Base-by-base conservation (phyloP, 2,797 vertebrate species). In the Tapirus indicus region DNA sequence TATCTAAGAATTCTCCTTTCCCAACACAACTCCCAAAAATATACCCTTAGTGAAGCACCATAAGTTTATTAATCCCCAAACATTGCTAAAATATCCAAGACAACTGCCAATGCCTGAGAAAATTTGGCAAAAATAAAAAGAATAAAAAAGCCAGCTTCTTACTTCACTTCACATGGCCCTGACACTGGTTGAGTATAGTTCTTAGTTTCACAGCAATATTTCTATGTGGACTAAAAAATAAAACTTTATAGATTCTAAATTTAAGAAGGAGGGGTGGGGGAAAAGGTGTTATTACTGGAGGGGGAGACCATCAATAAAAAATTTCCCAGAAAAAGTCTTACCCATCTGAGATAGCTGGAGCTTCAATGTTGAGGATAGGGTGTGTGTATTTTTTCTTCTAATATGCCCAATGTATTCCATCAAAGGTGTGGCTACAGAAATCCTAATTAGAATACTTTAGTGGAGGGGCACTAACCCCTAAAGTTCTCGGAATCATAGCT, bases 1-100 rank as follows among this genome's bases (percentile, higher is more conserved):
- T 82, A 27, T 75, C 68, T 84, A 79, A 78, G 58, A 88, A 29
- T 47, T 80, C 64, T 92, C 41, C 47, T 93, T 35, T 71, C 1
- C 56, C 52, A 83, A 56, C 23, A 89, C 0, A 2, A 6, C 2
- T 54, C 49, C 68, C 25, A 18, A 82, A 97, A 60, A 49, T 44
- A 88, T 4, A 74, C 18, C 23, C 10, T 87, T 64, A 72, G 27
- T n/a, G 29, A 72, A 93, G 27, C 18, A 80, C 32, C 25, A 91
- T 35, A 96, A 78, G 38, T 85, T 58, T 17, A 80, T 79, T 80
- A 91, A 80, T 84, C 35, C 44, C 25, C 71, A 80, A 88, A 64
- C 18, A 83, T 60, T 71, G 32, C 32, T 71, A 82, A 88, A 69
- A 52, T 68, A 71, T n/a, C 80, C 27, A 96, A 77, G 66, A 94